A percentile compares a stretch with the other conserved stretches of the same genome.
Evolutionary conservation across 2,888 invertebrate species (phyloP).

Genomic region (Ceramica pisi): DNA sequence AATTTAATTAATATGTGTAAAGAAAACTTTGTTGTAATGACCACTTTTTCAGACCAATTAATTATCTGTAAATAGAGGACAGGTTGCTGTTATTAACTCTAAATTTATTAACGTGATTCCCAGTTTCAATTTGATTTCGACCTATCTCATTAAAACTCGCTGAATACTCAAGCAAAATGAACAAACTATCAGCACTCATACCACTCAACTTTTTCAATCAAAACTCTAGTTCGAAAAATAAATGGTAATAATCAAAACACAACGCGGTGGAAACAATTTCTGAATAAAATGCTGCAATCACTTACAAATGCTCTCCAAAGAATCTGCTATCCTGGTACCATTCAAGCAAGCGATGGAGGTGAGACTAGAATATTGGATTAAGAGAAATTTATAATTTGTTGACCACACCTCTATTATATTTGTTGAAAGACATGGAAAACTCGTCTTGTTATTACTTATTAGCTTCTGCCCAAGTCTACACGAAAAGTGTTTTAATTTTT

Average conservation of each 20-base stretch:
- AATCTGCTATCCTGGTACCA: background rate
- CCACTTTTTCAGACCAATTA: too few species aligned
- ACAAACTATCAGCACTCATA: background rate
- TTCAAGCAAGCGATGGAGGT: conserved; percentile 20
- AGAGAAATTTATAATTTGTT: too few species aligned
- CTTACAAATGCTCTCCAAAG: conserved; percentile 16
- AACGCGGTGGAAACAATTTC: conserved; percentile 16
- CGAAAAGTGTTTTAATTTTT: too few species aligned
- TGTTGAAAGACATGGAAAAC: too few species aligned
- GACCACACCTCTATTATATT: too few species aligned
- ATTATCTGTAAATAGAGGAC: too few species aligned
- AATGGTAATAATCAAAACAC: conserved; percentile 1
- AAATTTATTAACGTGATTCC: background rate
- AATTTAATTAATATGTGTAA: too few species aligned
- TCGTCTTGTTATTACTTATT: too few species aligned
- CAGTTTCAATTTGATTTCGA: background rate
- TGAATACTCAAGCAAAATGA: background rate
- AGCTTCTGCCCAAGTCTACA: too few species aligned
- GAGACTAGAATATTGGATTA: background rate
- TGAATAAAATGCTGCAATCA: conserved; percentile 39
- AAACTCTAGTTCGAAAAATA: conserved; percentile 5
- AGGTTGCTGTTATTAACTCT: too few species aligned
- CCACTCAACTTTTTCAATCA: conserved; percentile 31
- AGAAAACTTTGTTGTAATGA: too few species aligned
- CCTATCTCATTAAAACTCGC: background rate